These are phyloP conservation scores for Phyllotis vaccarum DNA, from an alignment of 2,797 vertebrate species.

Conservation along the genomic window DNA sequence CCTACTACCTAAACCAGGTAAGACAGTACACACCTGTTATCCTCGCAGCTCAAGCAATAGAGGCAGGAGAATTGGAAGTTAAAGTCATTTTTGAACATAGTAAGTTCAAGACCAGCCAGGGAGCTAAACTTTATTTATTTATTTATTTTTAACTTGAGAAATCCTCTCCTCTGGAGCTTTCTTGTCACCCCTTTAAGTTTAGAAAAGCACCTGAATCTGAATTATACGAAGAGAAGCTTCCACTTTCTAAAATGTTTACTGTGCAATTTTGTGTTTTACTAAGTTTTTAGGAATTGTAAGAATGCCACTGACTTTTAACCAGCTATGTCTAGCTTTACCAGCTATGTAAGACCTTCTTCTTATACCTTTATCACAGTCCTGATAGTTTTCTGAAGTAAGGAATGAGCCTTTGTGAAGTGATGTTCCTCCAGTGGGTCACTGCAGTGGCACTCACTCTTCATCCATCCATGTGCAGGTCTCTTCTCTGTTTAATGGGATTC, in stretches of 20 bases:
- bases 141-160: conserved; percentile 31
- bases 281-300: conserved; percentile 1
- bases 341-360: neutral
- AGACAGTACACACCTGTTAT: neutral
- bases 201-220: conserved; percentile 31
- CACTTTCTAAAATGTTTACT: conserved; percentile 29
- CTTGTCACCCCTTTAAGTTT: neutral
- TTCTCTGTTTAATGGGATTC: neutral
- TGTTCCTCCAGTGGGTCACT: neutral
- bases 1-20: neutral
- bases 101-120: neutral
- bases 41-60: neutral
- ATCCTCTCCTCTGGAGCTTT: neutral
- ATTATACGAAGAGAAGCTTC: neutral
- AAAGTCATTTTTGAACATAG: neutral
- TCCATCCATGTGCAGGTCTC: neutral
- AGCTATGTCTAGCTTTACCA: neutral
- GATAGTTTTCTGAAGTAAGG: neutral
- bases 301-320: neutral
- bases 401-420: neutral
- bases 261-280: neutral
- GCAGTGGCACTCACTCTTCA: fast-evolving
- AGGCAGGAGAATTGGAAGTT: neutral
- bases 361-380: neutral
- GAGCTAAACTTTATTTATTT: conserved; percentile 59